Conservation (phyloP, 2,888 invertebrate genomes). For the Chironomus riparius region DNA sequence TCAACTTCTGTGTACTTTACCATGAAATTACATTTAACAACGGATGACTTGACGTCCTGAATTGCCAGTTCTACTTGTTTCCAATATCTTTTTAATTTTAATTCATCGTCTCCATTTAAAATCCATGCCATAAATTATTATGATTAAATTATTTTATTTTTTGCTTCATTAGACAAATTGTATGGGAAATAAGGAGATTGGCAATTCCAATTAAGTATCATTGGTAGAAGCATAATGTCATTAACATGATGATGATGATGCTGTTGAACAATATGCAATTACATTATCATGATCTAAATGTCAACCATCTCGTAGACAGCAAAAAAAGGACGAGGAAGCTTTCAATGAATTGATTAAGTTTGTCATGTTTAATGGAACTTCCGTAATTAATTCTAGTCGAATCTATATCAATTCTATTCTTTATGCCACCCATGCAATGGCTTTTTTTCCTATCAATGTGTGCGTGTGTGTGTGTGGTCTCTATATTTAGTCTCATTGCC, state of each 20-base stretch:
- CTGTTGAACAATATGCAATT: too few species aligned
- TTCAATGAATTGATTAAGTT: too few species aligned
- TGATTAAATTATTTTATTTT: neutral
- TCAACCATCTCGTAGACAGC: too few species aligned
- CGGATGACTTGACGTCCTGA: too few species aligned
- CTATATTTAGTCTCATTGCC: neutral
- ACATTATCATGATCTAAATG: too few species aligned
- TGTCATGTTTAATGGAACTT: neutral
- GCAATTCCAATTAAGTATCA: too few species aligned
- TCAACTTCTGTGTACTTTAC: neutral
- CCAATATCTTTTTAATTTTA: neutral
- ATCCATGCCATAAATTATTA: neutral
- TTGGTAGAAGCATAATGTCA: too few species aligned
- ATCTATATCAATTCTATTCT: neutral
- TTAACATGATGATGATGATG: too few species aligned
- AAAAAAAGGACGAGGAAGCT: too few species aligned
- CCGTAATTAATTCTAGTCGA: constrained; percentile 6
- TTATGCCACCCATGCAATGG: neutral
- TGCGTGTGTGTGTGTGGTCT: constrained; percentile 14
- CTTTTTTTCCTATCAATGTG: neutral
- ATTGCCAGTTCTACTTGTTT: neutral
- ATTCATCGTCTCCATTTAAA: neutral
- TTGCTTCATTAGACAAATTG: neutral
- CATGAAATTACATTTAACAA: neutral
- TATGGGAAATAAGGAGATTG: neutral